Conservation (phyloP, 2,888 invertebrate species). For the Steinernema hermaphroditum region DNA sequence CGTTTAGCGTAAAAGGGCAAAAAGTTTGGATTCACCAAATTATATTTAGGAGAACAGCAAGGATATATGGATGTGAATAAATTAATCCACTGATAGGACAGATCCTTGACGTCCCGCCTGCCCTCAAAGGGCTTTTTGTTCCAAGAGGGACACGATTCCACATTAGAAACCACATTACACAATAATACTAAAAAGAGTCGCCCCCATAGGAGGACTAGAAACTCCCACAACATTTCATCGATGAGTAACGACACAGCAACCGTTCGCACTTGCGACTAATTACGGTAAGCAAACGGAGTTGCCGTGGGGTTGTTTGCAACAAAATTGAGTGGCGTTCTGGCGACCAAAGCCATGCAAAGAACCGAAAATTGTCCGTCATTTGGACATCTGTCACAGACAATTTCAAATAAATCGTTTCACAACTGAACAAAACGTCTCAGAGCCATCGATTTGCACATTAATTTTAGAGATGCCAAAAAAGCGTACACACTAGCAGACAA, state of each 20-base stretch:
- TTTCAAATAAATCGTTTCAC: constrained; percentile 16
- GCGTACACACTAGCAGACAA: constrained; percentile 10
- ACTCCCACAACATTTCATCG: too few relatives aligned
- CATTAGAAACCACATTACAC: constrained; percentile 30
- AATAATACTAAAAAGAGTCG: background rate
- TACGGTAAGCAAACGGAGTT: too few relatives aligned
- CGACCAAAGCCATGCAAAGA: too few relatives aligned
- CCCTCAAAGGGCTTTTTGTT: background rate
- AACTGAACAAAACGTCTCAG: constrained; percentile 13
- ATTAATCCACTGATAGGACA: constrained; percentile 1
- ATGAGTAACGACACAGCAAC: too few relatives aligned
- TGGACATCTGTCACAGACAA: constrained; percentile 21
- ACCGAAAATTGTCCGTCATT: background rate
- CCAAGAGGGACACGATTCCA: background rate
- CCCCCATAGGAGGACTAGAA: too few relatives aligned
- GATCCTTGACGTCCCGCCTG: constrained; percentile 6
- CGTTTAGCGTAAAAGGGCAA: constrained; percentile 22
- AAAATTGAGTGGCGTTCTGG: too few relatives aligned
- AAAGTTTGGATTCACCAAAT: constrained; percentile 9
- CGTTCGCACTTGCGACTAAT: too few relatives aligned
- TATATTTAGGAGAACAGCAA: background rate
- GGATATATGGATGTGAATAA: constrained; percentile 22
- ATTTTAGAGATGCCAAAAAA: constrained; percentile 23
- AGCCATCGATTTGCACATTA: constrained; percentile 29
- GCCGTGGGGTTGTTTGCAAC: too few relatives aligned